phyloP scores from a whole-genome alignment of 2,797 vertebrate genomes.

The Lepilemur ruficaudatus region DNA sequence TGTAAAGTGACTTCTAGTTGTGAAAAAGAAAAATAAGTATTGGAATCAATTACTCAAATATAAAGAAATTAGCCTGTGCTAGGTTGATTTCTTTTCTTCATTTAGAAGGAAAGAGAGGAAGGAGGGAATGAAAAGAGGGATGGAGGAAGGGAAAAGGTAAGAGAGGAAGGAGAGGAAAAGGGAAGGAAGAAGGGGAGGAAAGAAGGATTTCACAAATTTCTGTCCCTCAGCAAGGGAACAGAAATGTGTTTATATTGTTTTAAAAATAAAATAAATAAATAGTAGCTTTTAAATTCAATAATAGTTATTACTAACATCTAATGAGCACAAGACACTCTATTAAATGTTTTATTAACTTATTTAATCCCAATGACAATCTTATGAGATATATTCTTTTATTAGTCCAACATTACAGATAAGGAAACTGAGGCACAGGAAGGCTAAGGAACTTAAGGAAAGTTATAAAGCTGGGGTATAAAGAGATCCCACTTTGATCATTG shows the following conservation, averaged over 20 bases:
- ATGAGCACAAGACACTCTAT: neutral
- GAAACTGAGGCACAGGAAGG: neutral
- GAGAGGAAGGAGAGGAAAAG: too few species aligned
- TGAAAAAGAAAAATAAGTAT: slow-evolving; percentile 46
- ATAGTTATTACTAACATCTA: neutral
- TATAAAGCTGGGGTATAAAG: neutral
- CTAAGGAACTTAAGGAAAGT: neutral
- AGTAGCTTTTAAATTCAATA: neutral
- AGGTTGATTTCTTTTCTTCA: neutral
- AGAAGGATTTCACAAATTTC: neutral
- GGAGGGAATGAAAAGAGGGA: too few species aligned
- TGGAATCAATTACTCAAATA: slow-evolving; percentile 19
- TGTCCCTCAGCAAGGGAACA: neutral
- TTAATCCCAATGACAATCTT: neutral
- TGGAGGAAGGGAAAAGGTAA: neutral
- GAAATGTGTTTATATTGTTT: neutral
- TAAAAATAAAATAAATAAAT: neutral
- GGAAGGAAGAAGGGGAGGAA: neutral
- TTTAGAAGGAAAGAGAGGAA: neutral
- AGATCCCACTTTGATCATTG: too few species aligned
- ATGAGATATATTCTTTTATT: neutral
- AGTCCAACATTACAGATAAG: neutral
- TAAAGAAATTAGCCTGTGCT: slow-evolving; percentile 46
- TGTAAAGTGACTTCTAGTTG: neutral
- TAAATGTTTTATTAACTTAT: neutral